These are phyloP conservation scores for Thalassophryne amazonica DNA, from an alignment of 2,797 vertebrate species.

Conservation along the genomic window DNA sequence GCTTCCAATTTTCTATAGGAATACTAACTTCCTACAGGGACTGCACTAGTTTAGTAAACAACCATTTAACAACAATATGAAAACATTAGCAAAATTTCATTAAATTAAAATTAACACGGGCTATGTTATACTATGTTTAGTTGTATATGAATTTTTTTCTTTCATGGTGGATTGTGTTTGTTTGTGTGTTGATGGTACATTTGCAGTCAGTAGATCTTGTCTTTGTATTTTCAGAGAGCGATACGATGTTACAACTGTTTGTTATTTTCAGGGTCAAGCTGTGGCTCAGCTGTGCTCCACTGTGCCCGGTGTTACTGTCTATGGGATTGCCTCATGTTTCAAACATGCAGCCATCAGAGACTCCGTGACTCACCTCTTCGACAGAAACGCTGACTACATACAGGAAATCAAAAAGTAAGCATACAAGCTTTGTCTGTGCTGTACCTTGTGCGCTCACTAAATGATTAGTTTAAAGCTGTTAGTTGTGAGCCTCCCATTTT, in stretches of 20 bases:
- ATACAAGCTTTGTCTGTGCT: background rate
- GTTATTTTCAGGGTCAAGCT: constrained; percentile 89
- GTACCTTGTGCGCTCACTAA: background rate
- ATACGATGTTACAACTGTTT: constrained; percentile 27
- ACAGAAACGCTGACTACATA: constrained; percentile 93
- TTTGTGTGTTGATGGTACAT: background rate
- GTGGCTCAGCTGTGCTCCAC: constrained; percentile 97
- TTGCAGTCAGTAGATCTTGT: background rate
- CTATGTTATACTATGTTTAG: background rate
- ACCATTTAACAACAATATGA: too few species aligned
- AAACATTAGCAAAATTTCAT: too few species aligned
- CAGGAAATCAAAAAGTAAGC: constrained; percentile 97
- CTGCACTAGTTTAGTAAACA: too few species aligned
- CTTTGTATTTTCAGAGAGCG: background rate
- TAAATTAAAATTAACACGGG: too few species aligned
- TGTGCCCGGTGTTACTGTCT: constrained; percentile 89
- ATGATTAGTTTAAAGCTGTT: background rate
- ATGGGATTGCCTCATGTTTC: constrained; percentile 93
- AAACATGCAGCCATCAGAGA: constrained; percentile 96
- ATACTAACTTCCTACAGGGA: too few species aligned
- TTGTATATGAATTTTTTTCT: background rate
- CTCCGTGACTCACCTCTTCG: constrained; percentile 93
- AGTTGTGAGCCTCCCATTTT: too few species aligned
- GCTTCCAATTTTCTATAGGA: too few species aligned
- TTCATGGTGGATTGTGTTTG: background rate